phyloP scores from a whole-genome alignment of 2,797 vertebrate species.

The Coracias cyanogaster region DNA sequence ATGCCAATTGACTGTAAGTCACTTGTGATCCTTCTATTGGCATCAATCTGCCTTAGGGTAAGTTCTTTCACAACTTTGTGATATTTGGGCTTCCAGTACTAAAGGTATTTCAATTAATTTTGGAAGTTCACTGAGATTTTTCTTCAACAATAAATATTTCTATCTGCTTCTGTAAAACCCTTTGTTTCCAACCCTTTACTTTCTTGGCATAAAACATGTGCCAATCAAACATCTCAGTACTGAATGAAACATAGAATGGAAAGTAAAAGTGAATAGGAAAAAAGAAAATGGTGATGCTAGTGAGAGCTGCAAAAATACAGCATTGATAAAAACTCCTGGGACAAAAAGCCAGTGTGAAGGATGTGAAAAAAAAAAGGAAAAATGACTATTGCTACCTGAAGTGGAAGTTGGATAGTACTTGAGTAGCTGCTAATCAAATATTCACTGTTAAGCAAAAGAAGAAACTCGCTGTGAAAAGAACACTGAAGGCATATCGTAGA shows the following conservation, averaged over 20 bases:
- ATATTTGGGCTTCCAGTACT: slow-evolving; percentile 36
- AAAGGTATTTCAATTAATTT: slow-evolving; percentile 61
- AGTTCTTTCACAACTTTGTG: slow-evolving; percentile 27
- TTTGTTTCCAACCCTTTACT: slow-evolving; percentile 22
- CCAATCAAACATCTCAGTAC: neutral
- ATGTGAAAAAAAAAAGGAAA: neutral
- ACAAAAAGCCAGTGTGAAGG: slow-evolving; percentile 24
- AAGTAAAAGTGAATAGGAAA: slow-evolving; percentile 5
- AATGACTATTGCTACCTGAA: neutral
- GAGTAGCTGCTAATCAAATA: slow-evolving; percentile 46
- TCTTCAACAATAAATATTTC: slow-evolving; percentile 51
- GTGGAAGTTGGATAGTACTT: neutral
- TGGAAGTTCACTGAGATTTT: slow-evolving; percentile 30
- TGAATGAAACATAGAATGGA: neutral
- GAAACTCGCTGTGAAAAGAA: neutral
- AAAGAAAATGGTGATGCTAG: slow-evolving; percentile 6
- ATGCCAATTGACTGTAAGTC: slow-evolving; percentile 60
- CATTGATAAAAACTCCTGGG: neutral
- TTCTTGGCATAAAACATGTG: slow-evolving; percentile 22
- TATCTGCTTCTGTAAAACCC: neutral
- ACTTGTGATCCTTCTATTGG: slow-evolving; percentile 42
- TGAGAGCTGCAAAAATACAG: slow-evolving; percentile 7
- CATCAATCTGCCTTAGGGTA: slow-evolving; percentile 50
- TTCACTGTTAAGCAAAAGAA: slow-evolving; percentile 37
- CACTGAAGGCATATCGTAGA: neutral